Evolutionary conservation across 2,113 vertebrate species (phyloP).

Genomic region (Notarius lentiginosus): DNA sequence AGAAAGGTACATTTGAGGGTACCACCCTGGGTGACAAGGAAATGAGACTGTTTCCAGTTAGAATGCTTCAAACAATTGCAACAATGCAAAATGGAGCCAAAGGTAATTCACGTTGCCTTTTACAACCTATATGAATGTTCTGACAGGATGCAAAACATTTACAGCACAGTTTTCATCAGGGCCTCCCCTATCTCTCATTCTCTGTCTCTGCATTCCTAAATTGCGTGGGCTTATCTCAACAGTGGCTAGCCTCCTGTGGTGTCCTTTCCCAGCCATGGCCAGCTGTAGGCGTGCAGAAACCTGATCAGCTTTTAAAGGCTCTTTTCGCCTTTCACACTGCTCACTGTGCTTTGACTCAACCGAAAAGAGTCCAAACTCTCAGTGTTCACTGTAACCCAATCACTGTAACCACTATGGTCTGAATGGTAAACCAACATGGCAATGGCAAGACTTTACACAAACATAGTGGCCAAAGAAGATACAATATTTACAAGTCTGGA

Average conservation of each 20-base stretch:
- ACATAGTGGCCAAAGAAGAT: conserved; percentile 42
- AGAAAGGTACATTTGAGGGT: neutral
- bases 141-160: neutral
- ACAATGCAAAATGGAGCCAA: neutral
- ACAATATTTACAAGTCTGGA: neutral
- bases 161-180: neutral
- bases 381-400: conserved; percentile 53
- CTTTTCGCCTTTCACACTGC: conserved; percentile 46
- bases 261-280: conserved; percentile 12
- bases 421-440: conserved; percentile 57
- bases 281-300: conserved; percentile 45
- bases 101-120: conserved; percentile 1
- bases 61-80: neutral
- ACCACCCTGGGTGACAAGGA: neutral
- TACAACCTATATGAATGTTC: neutral
- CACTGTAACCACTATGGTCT: conserved; percentile 47
- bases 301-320: conserved; percentile 40
- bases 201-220: conserved; percentile 28
- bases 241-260: conserved; percentile 37
- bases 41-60: neutral
- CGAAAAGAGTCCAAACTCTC: conserved; percentile 44
- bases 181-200: neutral
- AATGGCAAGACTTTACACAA: neutral
- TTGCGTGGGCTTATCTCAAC: conserved; percentile 39
- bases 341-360: conserved; percentile 17